phyloP scores from a whole-genome alignment of 2,888 invertebrate species.

The Clanis bilineata region DNA sequence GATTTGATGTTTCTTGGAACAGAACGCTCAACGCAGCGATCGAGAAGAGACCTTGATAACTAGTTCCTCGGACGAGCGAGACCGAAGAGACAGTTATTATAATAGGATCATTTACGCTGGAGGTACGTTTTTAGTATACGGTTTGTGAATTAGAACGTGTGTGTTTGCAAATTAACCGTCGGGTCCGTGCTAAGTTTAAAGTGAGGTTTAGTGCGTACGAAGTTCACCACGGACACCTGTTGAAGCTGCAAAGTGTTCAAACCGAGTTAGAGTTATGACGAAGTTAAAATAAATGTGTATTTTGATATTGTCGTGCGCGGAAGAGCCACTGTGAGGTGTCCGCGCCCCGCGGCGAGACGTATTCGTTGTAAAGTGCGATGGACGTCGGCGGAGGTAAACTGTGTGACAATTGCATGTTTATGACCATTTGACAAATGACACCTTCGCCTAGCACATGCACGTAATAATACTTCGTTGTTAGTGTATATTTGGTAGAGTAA shows the following conservation, averaged over 20 bases:
- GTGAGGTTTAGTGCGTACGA: conserved; percentile 66
- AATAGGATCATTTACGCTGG: conserved; percentile 80
- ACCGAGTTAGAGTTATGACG: conserved; percentile 58
- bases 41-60: conserved; percentile 81
- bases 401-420: conserved; percentile 65
- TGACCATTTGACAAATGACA: conserved; percentile 56
- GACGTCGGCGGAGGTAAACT: conserved; percentile 77
- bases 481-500: conserved; percentile 13
- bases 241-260: conserved; percentile 57
- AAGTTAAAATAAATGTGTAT: conserved; percentile 68
- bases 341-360: conserved; percentile 42
- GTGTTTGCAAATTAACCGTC: conserved; percentile 48
- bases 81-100: conserved; percentile 74
- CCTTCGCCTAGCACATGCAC: conserved; percentile 63
- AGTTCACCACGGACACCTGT: conserved; percentile 52
- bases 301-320: conserved; percentile 61
- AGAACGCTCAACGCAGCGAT: conserved; percentile 68
- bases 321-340: conserved; percentile 66
- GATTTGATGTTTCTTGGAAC: conserved; percentile 78
- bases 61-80: conserved; percentile 78
- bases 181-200: conserved; percentile 45
- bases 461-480: conserved; percentile 33
- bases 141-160: conserved; percentile 63
- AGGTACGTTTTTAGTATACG: conserved; percentile 80
- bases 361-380: conserved; percentile 65